Base-by-base conservation (phyloP, 1,140 invertebrate genomes). In the Trichonephila clavipes region DNA sequence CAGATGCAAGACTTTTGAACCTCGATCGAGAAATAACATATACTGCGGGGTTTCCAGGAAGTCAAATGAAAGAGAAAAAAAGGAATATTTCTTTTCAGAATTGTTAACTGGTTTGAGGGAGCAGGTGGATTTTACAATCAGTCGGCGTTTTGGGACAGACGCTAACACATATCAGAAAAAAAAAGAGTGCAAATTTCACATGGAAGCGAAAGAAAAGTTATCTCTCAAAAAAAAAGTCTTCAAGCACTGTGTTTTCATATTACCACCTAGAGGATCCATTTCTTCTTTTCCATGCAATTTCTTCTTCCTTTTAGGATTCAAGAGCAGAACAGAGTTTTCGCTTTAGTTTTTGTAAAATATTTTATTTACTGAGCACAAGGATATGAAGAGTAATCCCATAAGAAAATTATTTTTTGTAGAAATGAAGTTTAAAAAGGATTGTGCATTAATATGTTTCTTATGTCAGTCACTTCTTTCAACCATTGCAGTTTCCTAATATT, bases 1-100 rank as follows among this genome's bases (percentile, higher is more conserved):
- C 81, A 83, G 40, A 44, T 24, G 40, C 81, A 83, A 58, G 81
- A 83, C 81, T 83, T 83, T 83, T 83, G 81, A 83, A 83, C 81
- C 34, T 83, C 51, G 19, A 58, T 21, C 40, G 81, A 51, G 51
- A 58, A 83, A 83, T 83, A 83, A 83, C 81, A 72, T 28, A 8
- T 28, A 24, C 16, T 72, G 16, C 14, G 69, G 24, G 8, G 69
- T 66, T 66, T n/a, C 21, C 12, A 21, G 81, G 40, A 58, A 58
- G 81, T 58, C 81, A 40, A 44, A 83, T 19, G 40, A 44, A 58
- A 83, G 34, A 34, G 34, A 40, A 40, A 40, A 40, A 40, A 40
- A 40, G 34, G 34, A 40, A 40, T 40, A 40, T 40, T 40, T 40
- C 34, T 40, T 40, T 40, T 40, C 34, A 40, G 34, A 40, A 40